A percentile compares a stretch with the other conserved stretches of the same genome.
phyloP scores from a whole-genome alignment of 2,797 vertebrate genomes.

The Hyperoplus lanceolatus region DNA sequence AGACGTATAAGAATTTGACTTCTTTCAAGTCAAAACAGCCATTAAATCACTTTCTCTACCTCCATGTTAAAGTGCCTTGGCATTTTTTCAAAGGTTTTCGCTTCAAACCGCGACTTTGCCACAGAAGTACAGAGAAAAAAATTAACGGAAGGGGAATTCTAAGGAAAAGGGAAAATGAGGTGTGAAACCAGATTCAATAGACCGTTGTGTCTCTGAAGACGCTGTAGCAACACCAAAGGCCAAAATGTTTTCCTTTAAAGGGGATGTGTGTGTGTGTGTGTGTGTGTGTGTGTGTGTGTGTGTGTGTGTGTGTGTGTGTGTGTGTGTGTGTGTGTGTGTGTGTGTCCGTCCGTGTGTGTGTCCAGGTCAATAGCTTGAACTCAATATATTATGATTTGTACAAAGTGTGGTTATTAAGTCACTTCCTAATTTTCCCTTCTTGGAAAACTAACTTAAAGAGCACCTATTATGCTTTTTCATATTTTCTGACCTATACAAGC shows the following conservation, averaged over 20 bases:
- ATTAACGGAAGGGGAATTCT: background rate
- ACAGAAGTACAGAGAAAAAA: constrained; percentile 15
- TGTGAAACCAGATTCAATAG: constrained; percentile 30
- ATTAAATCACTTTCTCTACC: constrained; percentile 40
- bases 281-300: too few species aligned
- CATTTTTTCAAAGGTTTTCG: constrained; percentile 41
- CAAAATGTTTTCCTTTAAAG: background rate
- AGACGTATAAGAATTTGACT: constrained; percentile 24
- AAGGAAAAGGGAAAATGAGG: constrained; percentile 33
- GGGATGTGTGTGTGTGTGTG: too few species aligned
- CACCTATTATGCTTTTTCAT: too few species aligned
- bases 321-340: too few species aligned
- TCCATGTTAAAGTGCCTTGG: constrained; percentile 33
- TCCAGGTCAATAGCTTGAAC: background rate
- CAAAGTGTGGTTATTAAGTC: background rate
- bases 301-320: too few species aligned
- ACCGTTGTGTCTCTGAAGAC: constrained; percentile 13
- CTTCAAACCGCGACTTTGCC: constrained; percentile 45
- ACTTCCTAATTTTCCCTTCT: background rate
- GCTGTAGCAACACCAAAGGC: background rate
- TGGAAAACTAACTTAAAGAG: too few species aligned
- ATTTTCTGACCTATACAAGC: too few species aligned
- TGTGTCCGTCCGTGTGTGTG: too few species aligned
- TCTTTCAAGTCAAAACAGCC: constrained; percentile 7
- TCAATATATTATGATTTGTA: background rate